phyloP scores from a whole-genome alignment of 2,888 invertebrate species.

The Byasa hedistus region DNA sequence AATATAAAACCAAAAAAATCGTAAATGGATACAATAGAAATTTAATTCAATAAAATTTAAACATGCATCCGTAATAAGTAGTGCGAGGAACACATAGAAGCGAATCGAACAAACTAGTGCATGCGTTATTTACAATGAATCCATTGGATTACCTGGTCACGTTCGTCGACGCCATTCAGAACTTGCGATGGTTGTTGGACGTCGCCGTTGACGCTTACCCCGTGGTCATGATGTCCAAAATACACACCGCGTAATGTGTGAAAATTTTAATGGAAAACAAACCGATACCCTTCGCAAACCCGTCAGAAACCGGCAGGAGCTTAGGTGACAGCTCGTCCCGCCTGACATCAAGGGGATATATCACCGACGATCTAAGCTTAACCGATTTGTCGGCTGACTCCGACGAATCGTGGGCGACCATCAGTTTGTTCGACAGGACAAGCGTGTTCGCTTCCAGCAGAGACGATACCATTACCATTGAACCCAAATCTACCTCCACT shows the following conservation, averaged over 20 bases:
- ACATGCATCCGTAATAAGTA: conserved; percentile 21
- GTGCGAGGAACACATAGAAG: background rate
- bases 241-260: conserved; percentile 52
- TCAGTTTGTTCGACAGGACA: conserved; percentile 4
- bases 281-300: background rate
- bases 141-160: conserved; percentile 52
- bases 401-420: conserved; percentile 46
- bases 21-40: conserved; percentile 24
- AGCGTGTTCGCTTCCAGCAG: background rate
- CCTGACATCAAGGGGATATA: background rate
- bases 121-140: conserved; percentile 47
- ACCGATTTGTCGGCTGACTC: conserved; percentile 30
- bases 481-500: conserved; percentile 16
- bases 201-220: conserved; percentile 64
- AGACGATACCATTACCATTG: conserved; percentile 9
- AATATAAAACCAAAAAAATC: conserved; percentile 23
- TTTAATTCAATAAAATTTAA: conserved; percentile 18
- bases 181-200: conserved; percentile 65
- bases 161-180: conserved; percentile 53
- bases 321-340: conserved; percentile 2
- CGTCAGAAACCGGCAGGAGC: background rate
- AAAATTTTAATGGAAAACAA: conserved; percentile 11
- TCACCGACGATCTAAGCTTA: conserved; percentile 15
- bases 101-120: background rate
- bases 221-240: conserved; percentile 56